A percentile compares a stretch with the other conserved stretches of the same genome.
These are phyloP conservation scores for Perognathus longimembris DNA, from an alignment of 2,113 vertebrate genomes.

Conservation along the genomic window DNA sequence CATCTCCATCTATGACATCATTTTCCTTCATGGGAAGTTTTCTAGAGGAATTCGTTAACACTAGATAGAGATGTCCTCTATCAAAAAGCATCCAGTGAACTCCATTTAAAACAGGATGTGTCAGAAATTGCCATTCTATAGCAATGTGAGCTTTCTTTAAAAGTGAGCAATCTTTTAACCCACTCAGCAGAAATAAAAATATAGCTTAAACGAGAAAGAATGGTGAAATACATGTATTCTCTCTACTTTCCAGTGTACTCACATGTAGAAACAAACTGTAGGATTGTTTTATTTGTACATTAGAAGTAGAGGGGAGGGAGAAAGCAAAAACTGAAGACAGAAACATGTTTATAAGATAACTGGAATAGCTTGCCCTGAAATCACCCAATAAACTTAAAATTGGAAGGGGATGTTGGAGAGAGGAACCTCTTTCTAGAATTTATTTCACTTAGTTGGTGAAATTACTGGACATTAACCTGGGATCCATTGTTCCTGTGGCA, in stretches of 20 bases:
- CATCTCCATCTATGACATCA: neutral
- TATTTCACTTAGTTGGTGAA: constrained; percentile 73
- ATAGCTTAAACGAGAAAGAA: neutral
- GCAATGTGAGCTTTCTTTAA: neutral
- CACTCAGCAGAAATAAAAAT: neutral
- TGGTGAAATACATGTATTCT: rapidly evolving
- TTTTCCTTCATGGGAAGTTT: neutral
- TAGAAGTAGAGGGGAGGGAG: neutral
- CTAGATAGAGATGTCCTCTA: neutral
- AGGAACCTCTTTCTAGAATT: constrained; percentile 52
- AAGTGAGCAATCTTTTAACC: neutral
- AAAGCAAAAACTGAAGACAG: neutral
- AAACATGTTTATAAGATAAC: neutral
- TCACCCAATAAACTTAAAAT: constrained; percentile 1
- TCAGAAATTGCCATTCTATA: neutral
- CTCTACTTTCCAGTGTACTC: neutral
- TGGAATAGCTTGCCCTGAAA: rapidly evolving
- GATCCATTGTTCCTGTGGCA: constrained; percentile 71
- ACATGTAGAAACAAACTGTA: neutral
- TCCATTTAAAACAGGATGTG: neutral
- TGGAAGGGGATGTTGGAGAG: neutral
- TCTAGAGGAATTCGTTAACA: neutral
- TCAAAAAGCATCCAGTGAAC: neutral
- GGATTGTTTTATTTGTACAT: neutral
- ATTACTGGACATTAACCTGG: constrained; percentile 64